phyloP scores from a whole-genome alignment of 2,888 invertebrate species.

The Lasioglossum lativentre region DNA sequence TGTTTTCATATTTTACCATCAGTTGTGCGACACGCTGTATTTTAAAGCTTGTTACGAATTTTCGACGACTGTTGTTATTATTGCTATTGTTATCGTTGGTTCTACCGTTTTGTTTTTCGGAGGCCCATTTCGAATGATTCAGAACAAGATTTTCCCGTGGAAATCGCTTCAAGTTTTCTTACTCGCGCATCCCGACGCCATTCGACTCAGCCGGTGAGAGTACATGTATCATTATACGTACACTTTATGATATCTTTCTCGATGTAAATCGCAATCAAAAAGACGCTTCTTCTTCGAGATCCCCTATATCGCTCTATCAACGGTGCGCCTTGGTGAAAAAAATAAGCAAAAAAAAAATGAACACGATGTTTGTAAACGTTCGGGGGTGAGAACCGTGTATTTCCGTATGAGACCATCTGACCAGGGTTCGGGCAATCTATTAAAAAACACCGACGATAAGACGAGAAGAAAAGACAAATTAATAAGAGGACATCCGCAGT shows the following conservation, averaged over 20 bases:
- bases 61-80: conserved; percentile 13
- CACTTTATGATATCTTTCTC: conserved; percentile 52
- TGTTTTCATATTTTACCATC: background rate
- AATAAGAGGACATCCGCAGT: conserved; percentile 72
- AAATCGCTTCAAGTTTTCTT: conserved; percentile 71
- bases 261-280: conserved; percentile 53
- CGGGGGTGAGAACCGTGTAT: conserved; percentile 39
- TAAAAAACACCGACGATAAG: conserved; percentile 68
- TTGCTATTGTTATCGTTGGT: background rate
- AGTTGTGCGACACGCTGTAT: background rate
- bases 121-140: background rate
- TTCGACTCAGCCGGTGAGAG: conserved; percentile 57
- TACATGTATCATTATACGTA: conserved; percentile 39
- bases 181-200: conserved; percentile 38
- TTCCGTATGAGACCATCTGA: conserved; percentile 68
- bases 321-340: conserved; percentile 53
- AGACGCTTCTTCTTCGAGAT: conserved; percentile 57
- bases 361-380: conserved; percentile 44
- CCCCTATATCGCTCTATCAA: conserved; percentile 32
- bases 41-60: conserved; percentile 18
- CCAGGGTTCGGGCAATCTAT: conserved; percentile 75
- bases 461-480: conserved; percentile 60
- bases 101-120: conserved; percentile 14
- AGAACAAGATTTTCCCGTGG: conserved; percentile 52
- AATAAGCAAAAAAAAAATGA: background rate